Evolutionary conservation across 2,888 invertebrate genomes (phyloP).

Genomic region (Drosophila birchii): DNA sequence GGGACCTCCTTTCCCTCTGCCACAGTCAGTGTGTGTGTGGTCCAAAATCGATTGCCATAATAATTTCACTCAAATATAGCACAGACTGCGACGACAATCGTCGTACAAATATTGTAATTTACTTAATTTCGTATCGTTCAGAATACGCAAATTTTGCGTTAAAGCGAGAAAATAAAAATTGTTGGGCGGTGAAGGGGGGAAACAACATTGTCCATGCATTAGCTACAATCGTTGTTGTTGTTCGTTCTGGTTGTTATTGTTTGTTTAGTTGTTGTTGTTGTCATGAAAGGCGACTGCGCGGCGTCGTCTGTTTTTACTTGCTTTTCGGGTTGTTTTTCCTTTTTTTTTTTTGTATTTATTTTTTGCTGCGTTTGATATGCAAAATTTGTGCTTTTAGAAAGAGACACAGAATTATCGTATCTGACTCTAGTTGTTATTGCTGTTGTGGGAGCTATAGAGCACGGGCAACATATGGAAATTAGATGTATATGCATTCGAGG

Average conservation of each 20-base stretch:
- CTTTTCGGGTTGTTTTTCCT: slow-evolving; percentile 24
- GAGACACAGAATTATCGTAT: slow-evolving; percentile 48
- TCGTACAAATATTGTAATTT: slow-evolving; percentile 73
- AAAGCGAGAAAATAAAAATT: slow-evolving; percentile 29
- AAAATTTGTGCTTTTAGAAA: slow-evolving; percentile 62
- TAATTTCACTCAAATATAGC: slow-evolving; percentile 73
- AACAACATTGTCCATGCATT: slow-evolving; percentile 76
- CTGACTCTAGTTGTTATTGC: slow-evolving; percentile 24
- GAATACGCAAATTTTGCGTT: slow-evolving; percentile 67
- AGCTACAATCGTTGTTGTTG: slow-evolving; percentile 46
- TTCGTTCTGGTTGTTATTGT: slow-evolving; percentile 19
- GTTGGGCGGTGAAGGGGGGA: background rate
- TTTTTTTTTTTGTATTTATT: background rate
- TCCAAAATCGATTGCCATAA: slow-evolving; percentile 77
- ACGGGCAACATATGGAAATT: slow-evolving; percentile 38
- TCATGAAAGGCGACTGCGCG: slow-evolving; percentile 73
- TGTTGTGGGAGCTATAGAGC: slow-evolving; percentile 24
- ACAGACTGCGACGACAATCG: slow-evolving; percentile 62
- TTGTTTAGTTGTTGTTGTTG: slow-evolving; percentile 40
- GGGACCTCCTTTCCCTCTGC: slow-evolving; percentile 35
- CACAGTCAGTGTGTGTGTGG: slow-evolving; percentile 61
- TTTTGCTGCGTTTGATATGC: slow-evolving; percentile 76
- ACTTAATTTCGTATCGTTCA: slow-evolving; percentile 75
- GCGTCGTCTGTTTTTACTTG: slow-evolving; percentile 70
- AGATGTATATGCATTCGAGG: background rate